Base-by-base conservation (phyloP, 2,888 invertebrate species). In the Cenopis cana region DNA sequence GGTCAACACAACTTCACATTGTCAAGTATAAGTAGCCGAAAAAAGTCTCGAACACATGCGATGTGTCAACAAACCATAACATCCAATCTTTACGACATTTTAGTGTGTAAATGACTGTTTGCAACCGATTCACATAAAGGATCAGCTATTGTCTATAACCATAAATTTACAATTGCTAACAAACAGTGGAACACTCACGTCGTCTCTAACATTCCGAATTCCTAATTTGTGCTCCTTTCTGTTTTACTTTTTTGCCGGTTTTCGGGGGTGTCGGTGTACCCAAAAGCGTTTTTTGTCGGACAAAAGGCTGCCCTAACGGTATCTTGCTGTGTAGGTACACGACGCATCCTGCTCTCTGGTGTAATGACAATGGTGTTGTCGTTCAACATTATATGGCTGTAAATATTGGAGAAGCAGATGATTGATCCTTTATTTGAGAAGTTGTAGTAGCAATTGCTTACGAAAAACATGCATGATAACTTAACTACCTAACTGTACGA, bases 201-300 rank as follows among this genome's bases (percentile, higher is more conserved):
- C 89, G 91, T 89, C 87, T 89, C 89, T 89, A 90, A 88, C 90
- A 93, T 92, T 91, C 91, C 91, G 75, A 83, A 86, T 86, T 88
- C 82, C 87, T 91, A 91, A 93, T 93, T 93, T 91, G 89, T 88
- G 87, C 86, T 86, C 87, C 87, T 91, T 90, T 90, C 88, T 89
- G 88, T 89, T 91, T 88, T 88, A 85, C 75, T 89, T 92, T 91
- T 93, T 91, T 90, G 88, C 83, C 81, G 75, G 76, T 73, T 74
- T 77, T 83, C 81, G 80, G 74, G 70, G 55, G 56, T 67, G 67
- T 71, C 71, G 71, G 71, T 71, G 71, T 55, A 70, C 50, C 68
- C 68, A 73, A 70, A 69, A 61, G 67, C 14, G 38, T 71, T 71
- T 71, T 71, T 71, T 71, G 71, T 67, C 18, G 64, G 33, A 88